Evolutionary conservation across 2,888 invertebrate species (phyloP).

Genomic region (Andrena dorsata): DNA sequence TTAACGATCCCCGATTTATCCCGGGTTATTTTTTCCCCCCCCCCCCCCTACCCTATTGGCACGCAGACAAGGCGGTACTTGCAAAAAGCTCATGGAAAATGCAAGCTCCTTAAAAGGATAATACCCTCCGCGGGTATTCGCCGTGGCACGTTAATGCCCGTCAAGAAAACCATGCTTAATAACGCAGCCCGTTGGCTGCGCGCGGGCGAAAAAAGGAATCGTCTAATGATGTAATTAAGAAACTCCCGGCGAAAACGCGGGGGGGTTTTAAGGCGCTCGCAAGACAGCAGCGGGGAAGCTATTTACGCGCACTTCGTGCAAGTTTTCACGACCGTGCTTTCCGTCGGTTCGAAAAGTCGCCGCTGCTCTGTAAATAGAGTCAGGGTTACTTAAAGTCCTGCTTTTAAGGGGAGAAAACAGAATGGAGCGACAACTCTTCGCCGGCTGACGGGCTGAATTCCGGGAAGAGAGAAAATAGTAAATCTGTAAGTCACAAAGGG

Average conservation of each 20-base stretch:
- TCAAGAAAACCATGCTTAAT: conserved; percentile 44
- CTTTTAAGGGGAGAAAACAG: conserved; percentile 10
- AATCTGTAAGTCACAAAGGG: not conserved
- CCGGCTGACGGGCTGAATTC: not conserved
- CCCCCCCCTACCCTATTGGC: not conserved
- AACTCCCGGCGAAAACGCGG: conserved; percentile 43
- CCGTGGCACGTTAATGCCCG: conserved; percentile 48
- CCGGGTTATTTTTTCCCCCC: conserved; percentile 1
- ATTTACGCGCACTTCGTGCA: conserved; percentile 51
- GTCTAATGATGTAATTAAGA: conserved; percentile 67
- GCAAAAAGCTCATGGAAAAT: conserved; percentile 5
- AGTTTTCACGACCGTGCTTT: conserved; percentile 57
- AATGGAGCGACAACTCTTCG: not conserved
- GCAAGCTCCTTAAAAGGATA: conserved; percentile 23
- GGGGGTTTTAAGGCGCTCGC: conserved; percentile 34
- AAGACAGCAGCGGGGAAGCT: not conserved
- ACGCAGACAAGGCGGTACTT: not conserved
- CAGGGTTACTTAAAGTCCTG: conserved; percentile 48
- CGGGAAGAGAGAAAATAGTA: not conserved
- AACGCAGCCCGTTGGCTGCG: conserved; percentile 38
- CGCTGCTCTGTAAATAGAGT: conserved; percentile 33
- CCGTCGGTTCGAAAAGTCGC: conserved; percentile 34
- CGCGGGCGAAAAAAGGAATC: conserved; percentile 50
- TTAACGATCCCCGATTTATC: not conserved
- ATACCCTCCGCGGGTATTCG: conserved; percentile 29